Evolutionary conservation across 2,888 invertebrate species (phyloP).

Genomic region (Cryptus viduatorius): DNA sequence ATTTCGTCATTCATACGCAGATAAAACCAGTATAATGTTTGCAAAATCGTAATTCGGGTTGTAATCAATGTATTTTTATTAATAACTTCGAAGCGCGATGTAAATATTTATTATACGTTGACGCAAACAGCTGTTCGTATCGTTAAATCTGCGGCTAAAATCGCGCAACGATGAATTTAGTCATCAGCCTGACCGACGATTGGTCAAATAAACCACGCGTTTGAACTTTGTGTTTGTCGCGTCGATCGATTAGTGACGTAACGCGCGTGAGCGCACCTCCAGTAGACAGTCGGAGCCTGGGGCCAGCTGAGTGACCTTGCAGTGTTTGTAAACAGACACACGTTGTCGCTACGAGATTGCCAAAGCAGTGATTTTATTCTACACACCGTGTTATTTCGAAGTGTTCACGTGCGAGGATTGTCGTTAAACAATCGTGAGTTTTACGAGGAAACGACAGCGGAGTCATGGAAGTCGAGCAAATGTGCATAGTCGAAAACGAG

Average conservation of each 20-base stretch:
- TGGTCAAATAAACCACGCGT: not conserved
- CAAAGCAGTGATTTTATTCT: slow-evolving; percentile 49
- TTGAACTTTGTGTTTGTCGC: slow-evolving; percentile 21
- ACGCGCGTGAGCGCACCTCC: slow-evolving; percentile 66
- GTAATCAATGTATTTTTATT: too few relatives aligned
- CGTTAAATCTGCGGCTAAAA: not conserved
- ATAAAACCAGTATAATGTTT: too few relatives aligned
- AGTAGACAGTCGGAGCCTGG: slow-evolving; percentile 72
- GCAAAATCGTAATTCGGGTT: too few relatives aligned
- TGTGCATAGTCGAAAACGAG: slow-evolving; percentile 81
- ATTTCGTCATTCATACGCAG: too few relatives aligned
- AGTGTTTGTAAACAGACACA: slow-evolving; percentile 92
- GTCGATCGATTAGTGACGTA: slow-evolving; percentile 63
- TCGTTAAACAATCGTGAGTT: slow-evolving; percentile 2
- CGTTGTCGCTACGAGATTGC: slow-evolving; percentile 85
- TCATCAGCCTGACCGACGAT: slow-evolving; percentile 5
- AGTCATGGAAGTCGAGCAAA: slow-evolving; percentile 80
- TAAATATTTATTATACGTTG: too few relatives aligned
- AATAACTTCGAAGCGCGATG: too few relatives aligned
- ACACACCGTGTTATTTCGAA: slow-evolving; percentile 17
- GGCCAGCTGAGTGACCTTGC: slow-evolving; percentile 89
- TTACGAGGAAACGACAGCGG: slow-evolving; percentile 1
- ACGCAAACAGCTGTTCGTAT: not conserved
- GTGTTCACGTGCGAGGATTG: slow-evolving; percentile 27
- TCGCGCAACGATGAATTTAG: not conserved